These are phyloP conservation scores for Paraescarpia echinospica DNA, from an alignment of 1,140 invertebrate species.

Conservation along the genomic window DNA sequence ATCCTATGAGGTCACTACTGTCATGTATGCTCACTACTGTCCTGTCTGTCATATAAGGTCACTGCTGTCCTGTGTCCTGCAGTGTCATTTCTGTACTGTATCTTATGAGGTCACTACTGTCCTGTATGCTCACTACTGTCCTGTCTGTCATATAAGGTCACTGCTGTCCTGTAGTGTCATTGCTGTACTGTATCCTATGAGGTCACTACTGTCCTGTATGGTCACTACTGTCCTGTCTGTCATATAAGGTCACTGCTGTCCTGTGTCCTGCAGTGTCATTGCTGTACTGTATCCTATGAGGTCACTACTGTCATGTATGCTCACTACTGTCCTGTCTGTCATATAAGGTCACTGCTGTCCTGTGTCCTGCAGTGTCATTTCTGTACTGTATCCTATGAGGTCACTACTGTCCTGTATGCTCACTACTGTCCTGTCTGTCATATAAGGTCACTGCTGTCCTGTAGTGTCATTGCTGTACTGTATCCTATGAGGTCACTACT, in stretches of 20 bases:
- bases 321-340: neutral
- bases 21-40: too few species aligned
- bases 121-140: too few species aligned
- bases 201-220: neutral
- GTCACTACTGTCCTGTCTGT: neutral
- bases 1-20: too few species aligned
- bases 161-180: neutral
- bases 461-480: too few species aligned
- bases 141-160: too few species aligned
- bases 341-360: neutral
- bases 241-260: neutral
- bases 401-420: neutral
- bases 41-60: too few species aligned
- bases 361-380: neutral
- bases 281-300: neutral
- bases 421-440: neutral
- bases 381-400: neutral
- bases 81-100: too few species aligned
- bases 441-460: neutral
- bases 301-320: neutral
- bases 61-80: too few species aligned
- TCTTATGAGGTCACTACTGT: too few species aligned
- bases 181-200: neutral
- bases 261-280: neutral
- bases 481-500: too few species aligned